phyloP scores from a whole-genome alignment of 2,797 vertebrate species.

The Botia kubotai region DNA sequence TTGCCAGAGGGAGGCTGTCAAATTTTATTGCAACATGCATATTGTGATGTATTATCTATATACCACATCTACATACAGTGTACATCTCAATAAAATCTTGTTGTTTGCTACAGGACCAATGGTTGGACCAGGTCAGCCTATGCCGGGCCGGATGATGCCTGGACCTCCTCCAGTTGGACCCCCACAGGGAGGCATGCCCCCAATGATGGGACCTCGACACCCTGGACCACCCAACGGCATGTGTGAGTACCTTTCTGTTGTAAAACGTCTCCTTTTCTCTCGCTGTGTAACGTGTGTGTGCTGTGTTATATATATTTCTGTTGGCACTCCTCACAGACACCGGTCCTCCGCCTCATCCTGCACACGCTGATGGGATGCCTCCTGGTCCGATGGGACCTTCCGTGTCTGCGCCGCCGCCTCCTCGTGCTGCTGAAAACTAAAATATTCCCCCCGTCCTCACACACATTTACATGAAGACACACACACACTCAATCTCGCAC shows the following conservation, averaged over 20 bases:
- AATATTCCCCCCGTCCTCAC: background rate
- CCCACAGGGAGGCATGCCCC: constrained; percentile 79
- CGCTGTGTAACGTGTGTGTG: no score
- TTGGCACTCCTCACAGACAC: constrained; percentile 78
- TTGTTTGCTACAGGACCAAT: constrained; percentile 70
- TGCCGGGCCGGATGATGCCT: constrained; percentile 85
- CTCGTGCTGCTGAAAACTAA: constrained; percentile 71
- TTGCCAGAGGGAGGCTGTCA: no score
- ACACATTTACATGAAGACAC: constrained; percentile 51
- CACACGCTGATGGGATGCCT: constrained; percentile 84
- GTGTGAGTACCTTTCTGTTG: constrained; percentile 82
- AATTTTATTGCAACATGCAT: no score
- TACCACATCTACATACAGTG: no score
- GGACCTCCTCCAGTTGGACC: constrained; percentile 74
- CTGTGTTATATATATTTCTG: background rate
- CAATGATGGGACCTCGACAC: constrained; percentile 87
- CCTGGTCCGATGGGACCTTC: constrained; percentile 81
- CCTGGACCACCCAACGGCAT: constrained; percentile 91
- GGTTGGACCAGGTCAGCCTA: constrained; percentile 81
- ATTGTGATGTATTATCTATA: no score
- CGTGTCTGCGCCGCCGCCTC: constrained; percentile 77
- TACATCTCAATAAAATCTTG: background rate
- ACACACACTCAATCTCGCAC: constrained; percentile 28
- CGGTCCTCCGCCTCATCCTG: constrained; percentile 74
- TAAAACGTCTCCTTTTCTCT: background rate